Conservation (phyloP, 2,797 vertebrate genomes). For the Graptemys geographica region DNA sequence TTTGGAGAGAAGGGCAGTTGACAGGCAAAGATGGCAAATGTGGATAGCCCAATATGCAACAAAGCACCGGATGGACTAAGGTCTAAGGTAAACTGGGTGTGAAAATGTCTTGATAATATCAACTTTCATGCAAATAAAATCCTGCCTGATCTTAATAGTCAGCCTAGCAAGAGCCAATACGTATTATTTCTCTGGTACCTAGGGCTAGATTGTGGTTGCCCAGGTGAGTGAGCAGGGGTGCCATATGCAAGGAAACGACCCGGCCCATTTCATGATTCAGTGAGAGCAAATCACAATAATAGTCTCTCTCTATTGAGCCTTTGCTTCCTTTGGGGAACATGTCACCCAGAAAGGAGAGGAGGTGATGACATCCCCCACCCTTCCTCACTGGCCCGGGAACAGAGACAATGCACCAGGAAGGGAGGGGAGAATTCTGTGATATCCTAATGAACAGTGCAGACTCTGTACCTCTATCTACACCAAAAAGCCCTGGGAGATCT, state of each 20-base stretch:
- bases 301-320: not conserved
- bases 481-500: not conserved
- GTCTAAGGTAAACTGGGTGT: constrained; percentile 52
- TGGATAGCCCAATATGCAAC: no score
- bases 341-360: no score
- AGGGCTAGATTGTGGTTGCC: not conserved
- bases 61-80: no score
- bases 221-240: not conserved
- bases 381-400: not conserved
- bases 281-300: not conserved
- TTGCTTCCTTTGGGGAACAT: not conserved
- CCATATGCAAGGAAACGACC: not conserved
- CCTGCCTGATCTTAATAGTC: constrained; percentile 61
- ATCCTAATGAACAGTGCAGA: not conserved
- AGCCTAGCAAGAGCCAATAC: not conserved
- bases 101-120: constrained; percentile 51
- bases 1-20: no score
- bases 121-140: constrained; percentile 40
- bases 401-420: not conserved
- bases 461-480: not conserved
- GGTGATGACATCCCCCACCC: no score
- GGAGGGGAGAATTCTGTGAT: not conserved
- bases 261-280: not conserved
- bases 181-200: not conserved
- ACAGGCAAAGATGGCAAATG: no score